Evolutionary conservation across 2,888 invertebrate species (phyloP).

Genomic region (Xanthorhoe designata): DNA sequence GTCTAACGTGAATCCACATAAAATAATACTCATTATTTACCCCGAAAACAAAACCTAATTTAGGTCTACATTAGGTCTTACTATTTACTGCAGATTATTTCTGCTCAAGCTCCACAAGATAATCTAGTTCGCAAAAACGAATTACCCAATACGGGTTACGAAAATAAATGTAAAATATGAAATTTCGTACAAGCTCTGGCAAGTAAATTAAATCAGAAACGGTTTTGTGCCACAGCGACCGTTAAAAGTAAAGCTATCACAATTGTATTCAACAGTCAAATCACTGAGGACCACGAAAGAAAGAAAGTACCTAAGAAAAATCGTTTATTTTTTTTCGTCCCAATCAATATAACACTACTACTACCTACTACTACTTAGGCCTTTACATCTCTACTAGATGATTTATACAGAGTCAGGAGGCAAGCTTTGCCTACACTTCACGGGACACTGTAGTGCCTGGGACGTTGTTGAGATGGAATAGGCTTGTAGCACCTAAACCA

Average conservation of each 20-base stretch:
- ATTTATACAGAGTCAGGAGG: too few relatives aligned
- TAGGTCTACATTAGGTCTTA: neutral
- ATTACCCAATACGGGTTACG: conserved; percentile 7
- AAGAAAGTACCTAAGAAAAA: too few relatives aligned
- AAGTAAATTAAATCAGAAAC: neutral
- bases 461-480: too few relatives aligned
- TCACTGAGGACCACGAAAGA: too few relatives aligned
- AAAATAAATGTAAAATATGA: conserved; percentile 8
- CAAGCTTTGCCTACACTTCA: too few relatives aligned
- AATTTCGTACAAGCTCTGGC: conserved; percentile 1
- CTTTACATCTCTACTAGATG: too few relatives aligned
- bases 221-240: neutral
- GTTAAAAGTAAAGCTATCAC: neutral
- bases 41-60: neutral
- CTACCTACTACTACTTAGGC: too few relatives aligned
- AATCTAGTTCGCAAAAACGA: conserved; percentile 14
- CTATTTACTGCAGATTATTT: conserved; percentile 13
- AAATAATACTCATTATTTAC: neutral
- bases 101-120: conserved; percentile 9
- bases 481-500: too few relatives aligned
- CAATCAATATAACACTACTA: too few relatives aligned
- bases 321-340: too few relatives aligned
- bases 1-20: neutral
- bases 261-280: too few relatives aligned
- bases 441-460: too few relatives aligned